phyloP scores from a whole-genome alignment of 2,888 invertebrate genomes.

The Globia sparganii region DNA sequence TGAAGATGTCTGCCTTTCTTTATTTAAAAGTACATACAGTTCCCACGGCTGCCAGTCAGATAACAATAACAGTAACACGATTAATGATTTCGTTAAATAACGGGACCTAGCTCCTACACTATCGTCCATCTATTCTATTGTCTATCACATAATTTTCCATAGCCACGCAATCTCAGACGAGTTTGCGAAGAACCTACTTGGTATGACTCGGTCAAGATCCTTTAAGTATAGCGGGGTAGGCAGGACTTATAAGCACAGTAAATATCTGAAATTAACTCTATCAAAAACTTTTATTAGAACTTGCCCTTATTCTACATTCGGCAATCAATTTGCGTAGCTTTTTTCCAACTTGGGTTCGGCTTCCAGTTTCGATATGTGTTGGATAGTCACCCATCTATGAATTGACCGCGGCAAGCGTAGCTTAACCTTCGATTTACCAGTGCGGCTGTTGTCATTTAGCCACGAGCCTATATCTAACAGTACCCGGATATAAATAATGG shows the following conservation, averaged over 20 bases:
- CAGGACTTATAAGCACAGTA: neutral
- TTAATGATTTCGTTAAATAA: slow-evolving; percentile 49
- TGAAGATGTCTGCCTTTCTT: neutral
- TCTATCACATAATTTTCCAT: slow-evolving; percentile 40
- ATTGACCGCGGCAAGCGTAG: too few species aligned
- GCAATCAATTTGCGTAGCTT: too few species aligned
- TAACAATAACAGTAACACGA: slow-evolving; percentile 41
- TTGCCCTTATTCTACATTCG: too few species aligned
- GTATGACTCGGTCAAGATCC: slow-evolving; percentile 10
- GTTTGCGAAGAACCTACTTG: slow-evolving; percentile 16
- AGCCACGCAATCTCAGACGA: slow-evolving; percentile 40
- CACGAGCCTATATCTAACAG: too few species aligned
- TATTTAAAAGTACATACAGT: slow-evolving; percentile 11
- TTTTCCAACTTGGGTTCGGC: too few species aligned
- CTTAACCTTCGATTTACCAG: too few species aligned
- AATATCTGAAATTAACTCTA: neutral
- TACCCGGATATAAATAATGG: too few species aligned
- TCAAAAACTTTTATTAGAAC: neutral
- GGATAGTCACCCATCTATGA: too few species aligned
- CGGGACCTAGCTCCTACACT: slow-evolving; percentile 47
- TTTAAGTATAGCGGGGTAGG: neutral
- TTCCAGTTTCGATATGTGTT: too few species aligned
- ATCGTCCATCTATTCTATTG: slow-evolving; percentile 36
- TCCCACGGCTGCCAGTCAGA: slow-evolving; percentile 42
- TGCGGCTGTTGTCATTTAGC: too few species aligned